A percentile compares a stretch with the other conserved stretches of the same genome.
Evolutionary conservation across 2,113 vertebrate genomes (phyloP).

Genomic region (Mystacornis crossleyi): DNA sequence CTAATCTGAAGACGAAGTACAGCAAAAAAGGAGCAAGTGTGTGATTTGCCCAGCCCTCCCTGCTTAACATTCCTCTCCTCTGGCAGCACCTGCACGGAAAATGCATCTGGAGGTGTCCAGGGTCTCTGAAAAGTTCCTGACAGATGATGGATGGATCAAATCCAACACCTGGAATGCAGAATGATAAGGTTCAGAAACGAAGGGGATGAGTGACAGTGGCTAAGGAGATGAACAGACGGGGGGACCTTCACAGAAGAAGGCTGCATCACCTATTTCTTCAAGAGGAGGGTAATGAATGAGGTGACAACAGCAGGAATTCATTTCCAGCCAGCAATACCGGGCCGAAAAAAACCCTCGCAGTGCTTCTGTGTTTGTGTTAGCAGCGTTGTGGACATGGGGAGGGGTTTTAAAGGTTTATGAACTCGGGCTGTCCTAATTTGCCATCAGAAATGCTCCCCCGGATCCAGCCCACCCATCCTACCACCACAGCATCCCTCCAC

Average conservation of each 20-base stretch:
- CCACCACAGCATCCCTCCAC: background rate
- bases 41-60: background rate
- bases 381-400: fast-evolving
- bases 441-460: background rate
- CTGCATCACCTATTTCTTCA: background rate
- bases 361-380: background rate
- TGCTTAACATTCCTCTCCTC: background rate
- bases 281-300: background rate
- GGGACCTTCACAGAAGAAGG: background rate
- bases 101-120: background rate
- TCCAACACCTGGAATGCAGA: background rate
- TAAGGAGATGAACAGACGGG: background rate
- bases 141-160: constrained; percentile 45
- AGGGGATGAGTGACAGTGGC: background rate
- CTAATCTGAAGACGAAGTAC: background rate
- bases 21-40: background rate
- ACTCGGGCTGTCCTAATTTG: background rate
- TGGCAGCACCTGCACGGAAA: background rate
- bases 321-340: background rate
- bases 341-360: background rate
- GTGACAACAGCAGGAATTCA: background rate
- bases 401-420: background rate
- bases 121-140: background rate
- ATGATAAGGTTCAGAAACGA: background rate
- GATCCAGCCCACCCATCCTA: background rate